Evolutionary conservation across 2,888 invertebrate genomes (phyloP), one percentile per base, ranked within the genome.

Genomic region (Trisateles emortualis): DNA sequence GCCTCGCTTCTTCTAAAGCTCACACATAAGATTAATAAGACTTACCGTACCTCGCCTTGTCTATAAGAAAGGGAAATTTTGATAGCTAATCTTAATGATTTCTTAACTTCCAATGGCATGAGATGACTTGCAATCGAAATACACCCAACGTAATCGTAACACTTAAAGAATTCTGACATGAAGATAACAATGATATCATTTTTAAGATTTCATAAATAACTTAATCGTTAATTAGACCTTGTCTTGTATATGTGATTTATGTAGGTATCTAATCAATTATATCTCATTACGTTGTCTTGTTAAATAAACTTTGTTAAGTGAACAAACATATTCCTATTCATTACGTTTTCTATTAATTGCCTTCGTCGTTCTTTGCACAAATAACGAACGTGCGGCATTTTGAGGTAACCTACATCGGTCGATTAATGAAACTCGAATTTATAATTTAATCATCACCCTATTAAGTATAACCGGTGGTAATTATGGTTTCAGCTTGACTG

Each of bases 271-370:
- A 22, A 22, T 22, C 22, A 22, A 3, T 22, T 3, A 5, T 19
- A 3, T 19, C 2, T 68, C 58, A 63, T 68, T 59, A 71, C 44
- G 29, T 50, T 46, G 40, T 44, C 55, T 66, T 72, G 57, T 72
- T 61, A 14, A 8, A 13, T 33, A 53, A 57, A 46, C 30, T 45
- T 57, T 55, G 50, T 57, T 58, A 57, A 54, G 46, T 26, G 30
- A 45, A 50, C 29, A 49, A 57, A 63, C 56, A 54, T 53, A 33
- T 14, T 14, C 11, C 11, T 6, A 8, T 14, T 8, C 5, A 13
- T 8, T 14, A 33, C 33, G 16, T 33, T 26, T 26, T 26, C 26
- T 26, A 14, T 14, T 32, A 11, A 32, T 26, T 26, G 26, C 26
- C 26, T 26, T 26, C 3, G 3, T 2, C 22, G 22, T 22, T 22